These are phyloP conservation scores for Slavum lentiscoides DNA, from an alignment of 2,888 invertebrate species.

Conservation along the genomic window DNA sequence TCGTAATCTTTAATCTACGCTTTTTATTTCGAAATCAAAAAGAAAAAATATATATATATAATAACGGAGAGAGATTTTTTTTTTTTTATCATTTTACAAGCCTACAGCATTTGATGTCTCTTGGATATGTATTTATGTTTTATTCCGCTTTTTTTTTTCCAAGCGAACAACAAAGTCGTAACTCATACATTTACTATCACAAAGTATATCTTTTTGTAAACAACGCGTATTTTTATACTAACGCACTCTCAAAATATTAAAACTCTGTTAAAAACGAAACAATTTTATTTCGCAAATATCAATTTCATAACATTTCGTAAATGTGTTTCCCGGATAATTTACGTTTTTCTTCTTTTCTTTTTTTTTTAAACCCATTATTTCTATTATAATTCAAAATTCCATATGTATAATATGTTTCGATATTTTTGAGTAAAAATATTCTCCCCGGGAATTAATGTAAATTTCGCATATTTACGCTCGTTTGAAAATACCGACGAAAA, in stretches of 20 bases:
- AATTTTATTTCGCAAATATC: constrained; percentile 2
- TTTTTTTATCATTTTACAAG: constrained; percentile 26
- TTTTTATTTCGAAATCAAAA: not conserved
- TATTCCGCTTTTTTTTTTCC: constrained; percentile 18
- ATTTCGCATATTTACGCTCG: no score
- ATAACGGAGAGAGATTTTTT: not conserved
- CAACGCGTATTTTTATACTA: not conserved
- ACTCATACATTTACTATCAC: constrained; percentile 33
- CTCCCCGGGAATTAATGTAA: no score
- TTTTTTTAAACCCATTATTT: no score
- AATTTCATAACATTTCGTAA: constrained; percentile 3
- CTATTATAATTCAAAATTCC: no score
- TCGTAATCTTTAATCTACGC: constrained; percentile 5
- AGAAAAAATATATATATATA: constrained; percentile 1
- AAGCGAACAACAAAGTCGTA: constrained; percentile 32
- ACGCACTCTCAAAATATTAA: constrained; percentile 29
- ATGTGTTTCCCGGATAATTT: not conserved
- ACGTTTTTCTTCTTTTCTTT: no score
- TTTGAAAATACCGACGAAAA: no score
- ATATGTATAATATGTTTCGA: no score
- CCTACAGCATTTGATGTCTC: constrained; percentile 21
- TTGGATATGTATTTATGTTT: not conserved
- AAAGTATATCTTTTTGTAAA: constrained; percentile 10
- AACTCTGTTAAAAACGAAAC: constrained; percentile 13
- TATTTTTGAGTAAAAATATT: no score